Evolutionary conservation across 2,797 vertebrate species (phyloP).

Genomic region (Diplodus sargus): DNA sequence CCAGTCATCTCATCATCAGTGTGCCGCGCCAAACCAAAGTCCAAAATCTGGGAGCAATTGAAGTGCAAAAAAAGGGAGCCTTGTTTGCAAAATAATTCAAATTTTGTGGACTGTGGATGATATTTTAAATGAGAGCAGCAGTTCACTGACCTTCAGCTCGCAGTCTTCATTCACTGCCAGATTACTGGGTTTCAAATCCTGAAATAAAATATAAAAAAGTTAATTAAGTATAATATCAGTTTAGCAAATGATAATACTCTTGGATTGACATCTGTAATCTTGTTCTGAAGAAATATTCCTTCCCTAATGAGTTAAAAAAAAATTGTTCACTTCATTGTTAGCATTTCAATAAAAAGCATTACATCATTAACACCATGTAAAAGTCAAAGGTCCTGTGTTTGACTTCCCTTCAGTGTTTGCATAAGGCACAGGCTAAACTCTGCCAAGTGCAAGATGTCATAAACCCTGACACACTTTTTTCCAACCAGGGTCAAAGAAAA

Average conservation of each 20-base stretch:
- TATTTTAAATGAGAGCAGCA: conserved; percentile 18
- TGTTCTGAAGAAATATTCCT: background rate
- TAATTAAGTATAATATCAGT: conserved; percentile 13
- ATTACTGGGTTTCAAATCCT: conserved; percentile 99
- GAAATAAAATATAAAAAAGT: no score
- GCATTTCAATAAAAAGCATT: conserved; percentile 13
- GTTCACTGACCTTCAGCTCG: conserved; percentile 92
- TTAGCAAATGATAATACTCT: background rate
- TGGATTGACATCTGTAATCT: background rate
- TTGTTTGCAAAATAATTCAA: conserved; percentile 3
- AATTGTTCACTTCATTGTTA: background rate
- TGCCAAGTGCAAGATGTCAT: conserved; percentile 20
- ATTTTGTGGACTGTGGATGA: background rate
- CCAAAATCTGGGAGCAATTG: conserved; percentile 88
- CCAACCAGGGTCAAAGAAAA: background rate
- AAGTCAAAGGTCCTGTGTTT: conserved; percentile 44
- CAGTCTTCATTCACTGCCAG: conserved; percentile 99
- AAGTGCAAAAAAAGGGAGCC: conserved; percentile 12
- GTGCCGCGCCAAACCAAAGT: conserved; percentile 97
- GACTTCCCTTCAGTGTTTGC: conserved; percentile 48
- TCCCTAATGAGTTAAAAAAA: background rate
- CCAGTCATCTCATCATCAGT: conserved; percentile 99
- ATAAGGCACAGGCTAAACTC: conserved; percentile 16
- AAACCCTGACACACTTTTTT: conserved; percentile 23
- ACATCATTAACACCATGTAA: conserved; percentile 10